These are phyloP conservation scores for Allygus modestus DNA, from an alignment of 2,888 invertebrate genomes.

Conservation along the genomic window DNA sequence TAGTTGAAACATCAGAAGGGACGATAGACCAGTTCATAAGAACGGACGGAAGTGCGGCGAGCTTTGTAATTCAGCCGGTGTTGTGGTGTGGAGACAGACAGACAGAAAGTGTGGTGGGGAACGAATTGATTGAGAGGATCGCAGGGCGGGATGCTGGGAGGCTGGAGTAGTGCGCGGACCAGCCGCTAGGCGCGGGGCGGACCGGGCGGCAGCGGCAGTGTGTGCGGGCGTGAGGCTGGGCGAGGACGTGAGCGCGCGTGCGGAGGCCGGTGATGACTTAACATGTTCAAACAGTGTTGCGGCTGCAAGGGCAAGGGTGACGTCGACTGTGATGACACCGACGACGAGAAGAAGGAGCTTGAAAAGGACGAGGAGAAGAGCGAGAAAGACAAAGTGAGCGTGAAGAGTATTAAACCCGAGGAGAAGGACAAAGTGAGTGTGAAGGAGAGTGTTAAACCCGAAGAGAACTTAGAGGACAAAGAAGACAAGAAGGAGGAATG, in stretches of 20 bases:
- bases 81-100: neutral
- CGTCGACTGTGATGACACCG: conserved; percentile 51
- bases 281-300: conserved; percentile 67
- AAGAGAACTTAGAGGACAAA: conserved; percentile 25
- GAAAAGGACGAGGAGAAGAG: conserved; percentile 27
- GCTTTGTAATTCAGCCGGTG: neutral
- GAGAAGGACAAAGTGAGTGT: neutral
- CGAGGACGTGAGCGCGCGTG: conserved; percentile 7
- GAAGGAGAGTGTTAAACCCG: no score
- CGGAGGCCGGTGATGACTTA: conserved; percentile 26
- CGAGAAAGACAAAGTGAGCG: conserved; percentile 32
- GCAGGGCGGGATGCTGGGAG: neutral
- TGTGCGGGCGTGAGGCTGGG: conserved; percentile 35
- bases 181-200: conserved; percentile 17
- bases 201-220: conserved; percentile 12
- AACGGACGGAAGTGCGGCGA: no score
- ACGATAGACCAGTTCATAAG: no score
- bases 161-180: neutral
- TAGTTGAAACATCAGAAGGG: no score
- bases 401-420: conserved; percentile 17
- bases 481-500: conserved; percentile 41
- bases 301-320: conserved; percentile 66
- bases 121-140: conserved; percentile 37
- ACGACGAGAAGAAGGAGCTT: conserved; percentile 63
- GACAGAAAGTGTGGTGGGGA: neutral